Percentiles rank a stretch among this genome's conserved stretches.
These are phyloP conservation scores for Epinotia bilunana DNA, from an alignment of 2,888 invertebrate species.

Conservation along the genomic window DNA sequence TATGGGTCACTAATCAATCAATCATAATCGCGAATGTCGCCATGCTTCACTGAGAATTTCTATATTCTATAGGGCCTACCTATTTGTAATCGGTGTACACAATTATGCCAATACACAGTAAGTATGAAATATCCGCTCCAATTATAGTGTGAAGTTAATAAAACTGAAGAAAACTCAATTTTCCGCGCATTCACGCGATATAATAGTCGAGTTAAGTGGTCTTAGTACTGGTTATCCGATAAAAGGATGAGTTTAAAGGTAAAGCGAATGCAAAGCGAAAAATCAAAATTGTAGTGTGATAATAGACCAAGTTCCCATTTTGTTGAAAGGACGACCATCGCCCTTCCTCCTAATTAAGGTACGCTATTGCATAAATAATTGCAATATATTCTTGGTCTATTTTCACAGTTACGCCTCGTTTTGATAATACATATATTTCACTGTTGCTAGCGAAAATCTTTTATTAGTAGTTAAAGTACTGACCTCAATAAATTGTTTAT, in stretches of 20 bases:
- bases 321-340: not conserved
- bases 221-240: slow-evolving; percentile 2
- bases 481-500: too few relatives aligned
- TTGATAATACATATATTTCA: not conserved
- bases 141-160: slow-evolving; percentile 57
- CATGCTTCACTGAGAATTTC: slow-evolving; percentile 29
- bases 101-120: slow-evolving; percentile 15
- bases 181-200: slow-evolving; percentile 62
- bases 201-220: slow-evolving; percentile 48
- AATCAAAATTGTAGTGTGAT: slow-evolving; percentile 20
- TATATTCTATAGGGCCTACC: not conserved
- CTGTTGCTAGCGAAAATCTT: not conserved
- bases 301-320: slow-evolving; percentile 29
- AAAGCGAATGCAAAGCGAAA: slow-evolving; percentile 16
- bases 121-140: slow-evolving; percentile 57
- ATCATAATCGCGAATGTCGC: slow-evolving; percentile 11
- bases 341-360: slow-evolving; percentile 2
- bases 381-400: not conserved
- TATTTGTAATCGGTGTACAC: slow-evolving; percentile 21
- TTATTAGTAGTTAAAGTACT: not conserved
- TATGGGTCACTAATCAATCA: slow-evolving; percentile 17
- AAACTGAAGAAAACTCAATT: slow-evolving; percentile 59
- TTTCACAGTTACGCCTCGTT: slow-evolving; percentile 24
- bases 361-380: not conserved
- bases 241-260: slow-evolving; percentile 60